Percentiles rank a stretch among this genome's conserved stretches.
Conservation (phyloP, 2,113 vertebrate species). For the Diglossa brunneiventris region DNA sequence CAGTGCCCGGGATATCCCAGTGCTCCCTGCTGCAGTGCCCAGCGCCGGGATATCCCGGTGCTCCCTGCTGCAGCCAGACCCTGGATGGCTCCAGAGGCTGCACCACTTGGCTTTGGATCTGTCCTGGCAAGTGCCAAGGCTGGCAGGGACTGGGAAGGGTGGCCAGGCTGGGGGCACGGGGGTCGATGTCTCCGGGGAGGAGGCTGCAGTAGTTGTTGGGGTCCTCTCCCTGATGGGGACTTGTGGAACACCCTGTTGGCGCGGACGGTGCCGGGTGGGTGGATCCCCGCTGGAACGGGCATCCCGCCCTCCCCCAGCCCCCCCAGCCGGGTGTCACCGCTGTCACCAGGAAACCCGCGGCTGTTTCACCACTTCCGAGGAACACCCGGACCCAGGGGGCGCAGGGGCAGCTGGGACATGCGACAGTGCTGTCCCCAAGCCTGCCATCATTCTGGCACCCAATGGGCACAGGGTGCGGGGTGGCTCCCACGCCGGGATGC, state of each 20-base stretch:
- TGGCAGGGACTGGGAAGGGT: neutral
- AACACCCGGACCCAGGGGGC: neutral
- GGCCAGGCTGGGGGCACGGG: neutral
- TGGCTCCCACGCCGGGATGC: neutral
- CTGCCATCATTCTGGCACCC: accelerated
- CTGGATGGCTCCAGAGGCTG: neutral
- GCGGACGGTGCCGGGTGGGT: neutral
- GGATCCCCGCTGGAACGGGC: neutral
- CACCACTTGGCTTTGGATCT: neutral
- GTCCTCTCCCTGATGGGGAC: neutral
- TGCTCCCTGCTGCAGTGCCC: no score
- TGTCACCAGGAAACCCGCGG: neutral
- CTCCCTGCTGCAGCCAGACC: no score
- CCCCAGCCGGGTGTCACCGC: neutral
- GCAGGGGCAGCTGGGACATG: neutral
- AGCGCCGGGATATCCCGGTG: no score
- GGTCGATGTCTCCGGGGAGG: accelerated
- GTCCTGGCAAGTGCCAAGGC: accelerated
- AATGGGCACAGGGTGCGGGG: neutral
- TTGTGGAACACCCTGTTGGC: neutral
- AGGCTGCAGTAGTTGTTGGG: accelerated
- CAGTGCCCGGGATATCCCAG: neutral
- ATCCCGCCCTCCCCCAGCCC: neutral
- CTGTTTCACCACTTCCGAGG: neutral
- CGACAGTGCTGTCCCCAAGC: neutral